A percentile compares a stretch with the other conserved stretches of the same genome.
phyloP scores from a whole-genome alignment of 2,888 invertebrate species.

The Chesias legatella region DNA sequence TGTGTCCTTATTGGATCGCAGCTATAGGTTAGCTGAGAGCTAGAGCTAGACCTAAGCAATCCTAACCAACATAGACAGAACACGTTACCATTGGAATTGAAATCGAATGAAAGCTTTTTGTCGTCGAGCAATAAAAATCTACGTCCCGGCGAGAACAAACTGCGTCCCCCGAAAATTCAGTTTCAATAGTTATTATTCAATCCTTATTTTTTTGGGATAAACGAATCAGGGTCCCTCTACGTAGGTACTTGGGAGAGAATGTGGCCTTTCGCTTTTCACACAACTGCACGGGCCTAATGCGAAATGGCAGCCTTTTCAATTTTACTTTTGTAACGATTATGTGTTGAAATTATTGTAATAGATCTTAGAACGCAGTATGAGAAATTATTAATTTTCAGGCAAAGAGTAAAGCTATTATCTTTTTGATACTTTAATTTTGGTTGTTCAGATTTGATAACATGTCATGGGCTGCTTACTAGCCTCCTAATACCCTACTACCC shows the following conservation, averaged over 20 bases:
- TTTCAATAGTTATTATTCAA: constrained; percentile 24
- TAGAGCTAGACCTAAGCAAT: not conserved
- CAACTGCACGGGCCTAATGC: not conserved
- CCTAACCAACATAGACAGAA: not conserved
- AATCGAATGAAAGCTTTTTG: constrained; percentile 13
- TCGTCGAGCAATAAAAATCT: constrained; percentile 18
- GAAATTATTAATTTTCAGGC: too few species aligned
- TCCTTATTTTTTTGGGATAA: constrained; percentile 23
- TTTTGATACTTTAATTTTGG: too few species aligned
- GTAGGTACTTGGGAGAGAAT: constrained; percentile 3
- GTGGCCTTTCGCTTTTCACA: constrained; percentile 9
- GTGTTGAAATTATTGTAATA: too few species aligned
- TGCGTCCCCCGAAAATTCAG: constrained; percentile 19
- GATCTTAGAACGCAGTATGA: too few species aligned
- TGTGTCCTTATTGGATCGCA: too few species aligned
- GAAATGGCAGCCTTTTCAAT: too few species aligned
- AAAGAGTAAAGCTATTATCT: too few species aligned
- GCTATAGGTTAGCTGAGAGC: constrained; percentile 5
- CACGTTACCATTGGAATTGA: not conserved
- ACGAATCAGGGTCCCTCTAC: constrained; percentile 12
- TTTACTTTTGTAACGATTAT: too few species aligned
- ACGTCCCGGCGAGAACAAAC: constrained; percentile 13
- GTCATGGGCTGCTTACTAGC: too few species aligned
- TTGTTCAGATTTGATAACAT: too few species aligned
- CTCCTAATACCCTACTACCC: too few species aligned